Conservation (phyloP, 1,140 invertebrate species). For the Drosophila aff. region DNA sequence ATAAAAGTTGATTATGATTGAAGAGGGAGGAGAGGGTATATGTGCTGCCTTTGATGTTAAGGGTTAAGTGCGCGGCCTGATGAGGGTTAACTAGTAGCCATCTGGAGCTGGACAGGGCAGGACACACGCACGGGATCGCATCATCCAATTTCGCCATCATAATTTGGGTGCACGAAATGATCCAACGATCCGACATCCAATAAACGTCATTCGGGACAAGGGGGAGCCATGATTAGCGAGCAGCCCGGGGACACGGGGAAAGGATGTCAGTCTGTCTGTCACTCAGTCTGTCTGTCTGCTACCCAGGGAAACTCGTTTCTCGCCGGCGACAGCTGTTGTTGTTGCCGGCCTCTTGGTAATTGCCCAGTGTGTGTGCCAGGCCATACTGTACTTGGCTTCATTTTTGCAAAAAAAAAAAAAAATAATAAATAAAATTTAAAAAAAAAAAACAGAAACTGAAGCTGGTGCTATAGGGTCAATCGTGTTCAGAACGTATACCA, state of each 20-base stretch:
- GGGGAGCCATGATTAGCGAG: constrained; percentile 21
- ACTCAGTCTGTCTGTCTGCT: neutral
- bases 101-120: constrained; percentile 44
- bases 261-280: neutral
- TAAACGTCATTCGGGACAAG: constrained; percentile 54
- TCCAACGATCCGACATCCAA: constrained; percentile 58
- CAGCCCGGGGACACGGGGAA: neutral
- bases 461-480: neutral
- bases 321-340: constrained; percentile 39
- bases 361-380: constrained; percentile 24
- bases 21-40: neutral
- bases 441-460: neutral
- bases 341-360: constrained; percentile 18
- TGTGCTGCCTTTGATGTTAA: constrained; percentile 28
- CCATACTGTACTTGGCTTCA: constrained; percentile 27
- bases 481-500: neutral
- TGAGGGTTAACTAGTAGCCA: constrained; percentile 51
- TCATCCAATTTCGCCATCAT: constrained; percentile 63
- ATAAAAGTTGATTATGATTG: constrained; percentile 45
- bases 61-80: constrained; percentile 12
- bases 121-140: constrained; percentile 59
- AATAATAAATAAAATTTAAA: neutral
- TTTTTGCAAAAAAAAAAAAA: constrained; percentile 8
- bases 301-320: constrained; percentile 26
- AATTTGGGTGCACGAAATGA: constrained; percentile 59